Conservation (phyloP, 2,797 vertebrate genomes). For the Poeciliopsis presidionis region DNA sequence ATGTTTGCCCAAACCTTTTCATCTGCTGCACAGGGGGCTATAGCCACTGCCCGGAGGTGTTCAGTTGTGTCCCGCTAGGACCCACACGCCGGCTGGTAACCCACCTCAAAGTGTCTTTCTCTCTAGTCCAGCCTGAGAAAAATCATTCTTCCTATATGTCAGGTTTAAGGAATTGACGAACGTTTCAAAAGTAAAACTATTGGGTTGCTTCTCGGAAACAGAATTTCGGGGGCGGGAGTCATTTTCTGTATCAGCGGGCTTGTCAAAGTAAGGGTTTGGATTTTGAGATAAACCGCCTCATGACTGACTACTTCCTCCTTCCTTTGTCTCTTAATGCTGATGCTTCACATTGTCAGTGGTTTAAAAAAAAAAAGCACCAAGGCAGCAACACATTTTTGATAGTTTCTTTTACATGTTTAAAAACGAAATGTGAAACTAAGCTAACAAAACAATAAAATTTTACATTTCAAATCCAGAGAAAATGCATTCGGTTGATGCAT, state of each 20-base stretch:
- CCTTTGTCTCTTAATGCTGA: constrained; percentile 18
- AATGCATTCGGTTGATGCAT: not conserved
- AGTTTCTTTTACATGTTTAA: not conserved
- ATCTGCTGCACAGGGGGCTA: constrained; percentile 90
- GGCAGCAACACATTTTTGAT: constrained; percentile 57
- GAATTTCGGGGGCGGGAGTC: not conserved
- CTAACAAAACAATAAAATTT: not conserved
- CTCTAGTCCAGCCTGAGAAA: constrained; percentile 82
- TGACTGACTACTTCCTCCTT: constrained; percentile 26
- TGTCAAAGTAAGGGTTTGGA: constrained; percentile 80
- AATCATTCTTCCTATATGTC: constrained; percentile 53
- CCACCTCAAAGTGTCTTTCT: constrained; percentile 87
- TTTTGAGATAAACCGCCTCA: constrained; percentile 69
- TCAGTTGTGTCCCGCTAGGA: constrained; percentile 87
- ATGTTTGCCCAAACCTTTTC: constrained; percentile 91
- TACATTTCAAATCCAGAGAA: not conserved
- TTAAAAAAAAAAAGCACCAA: not conserved
- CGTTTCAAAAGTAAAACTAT: constrained; percentile 24
- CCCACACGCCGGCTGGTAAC: constrained; percentile 89
- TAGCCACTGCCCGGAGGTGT: constrained; percentile 90
- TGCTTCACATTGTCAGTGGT: constrained; percentile 1
- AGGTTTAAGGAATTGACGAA: constrained; percentile 46
- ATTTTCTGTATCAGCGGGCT: constrained; percentile 32
- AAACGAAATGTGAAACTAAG: not conserved
- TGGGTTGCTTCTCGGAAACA: not conserved